phyloP scores from a whole-genome alignment of 2,888 invertebrate species.

The Troides oblongomaculatus region DNA sequence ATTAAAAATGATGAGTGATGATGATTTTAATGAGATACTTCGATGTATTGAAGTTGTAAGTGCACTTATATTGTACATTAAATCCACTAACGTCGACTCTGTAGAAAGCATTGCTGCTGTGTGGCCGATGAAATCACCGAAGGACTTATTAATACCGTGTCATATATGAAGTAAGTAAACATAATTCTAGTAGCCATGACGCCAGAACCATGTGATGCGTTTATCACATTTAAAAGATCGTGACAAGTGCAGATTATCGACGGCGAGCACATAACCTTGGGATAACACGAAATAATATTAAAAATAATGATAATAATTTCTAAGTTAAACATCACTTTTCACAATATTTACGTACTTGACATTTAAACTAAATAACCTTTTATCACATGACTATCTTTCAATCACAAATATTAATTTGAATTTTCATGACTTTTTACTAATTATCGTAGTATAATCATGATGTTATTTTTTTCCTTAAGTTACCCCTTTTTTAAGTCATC shows the following conservation, averaged over 20 bases:
- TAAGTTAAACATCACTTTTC: constrained; percentile 15
- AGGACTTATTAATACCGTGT: constrained; percentile 16
- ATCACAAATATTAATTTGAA: not conserved
- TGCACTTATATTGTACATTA: not conserved
- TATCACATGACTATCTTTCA: constrained; percentile 20
- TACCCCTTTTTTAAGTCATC: too few relatives aligned
- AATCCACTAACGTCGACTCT: constrained; percentile 3
- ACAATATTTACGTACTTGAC: constrained; percentile 10
- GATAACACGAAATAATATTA: constrained; percentile 36
- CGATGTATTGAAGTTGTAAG: not conserved
- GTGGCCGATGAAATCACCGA: constrained; percentile 17
- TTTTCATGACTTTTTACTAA: not conserved
- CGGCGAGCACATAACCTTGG: constrained; percentile 41
- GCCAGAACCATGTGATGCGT: constrained; percentile 57
- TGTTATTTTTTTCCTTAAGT: too few relatives aligned
- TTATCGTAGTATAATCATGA: too few relatives aligned
- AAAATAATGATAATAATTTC: constrained; percentile 33
- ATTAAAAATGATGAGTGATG: not conserved
- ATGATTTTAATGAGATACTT: not conserved
- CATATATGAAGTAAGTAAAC: constrained; percentile 24
- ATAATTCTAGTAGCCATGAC: constrained; percentile 35
- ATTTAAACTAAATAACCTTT: constrained; percentile 7
- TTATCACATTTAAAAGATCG: constrained; percentile 63
- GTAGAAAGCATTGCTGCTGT: constrained; percentile 27
- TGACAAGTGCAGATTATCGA: constrained; percentile 63